phyloP scores from a whole-genome alignment of 2,113 vertebrate genomes.

The Rhinoderma darwinii region DNA sequence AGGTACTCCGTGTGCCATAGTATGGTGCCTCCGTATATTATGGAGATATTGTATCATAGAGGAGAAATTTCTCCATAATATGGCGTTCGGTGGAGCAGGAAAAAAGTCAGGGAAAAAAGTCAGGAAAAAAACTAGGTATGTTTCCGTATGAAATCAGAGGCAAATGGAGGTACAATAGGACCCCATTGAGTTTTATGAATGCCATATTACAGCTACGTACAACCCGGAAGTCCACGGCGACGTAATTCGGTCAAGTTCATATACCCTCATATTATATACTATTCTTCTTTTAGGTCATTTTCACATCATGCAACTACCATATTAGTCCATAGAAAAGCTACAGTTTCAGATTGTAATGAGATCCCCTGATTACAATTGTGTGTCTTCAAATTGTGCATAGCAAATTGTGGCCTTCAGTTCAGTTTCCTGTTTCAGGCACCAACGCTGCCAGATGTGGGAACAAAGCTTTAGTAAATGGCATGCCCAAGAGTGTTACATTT shows the following conservation, averaged over 20 bases:
- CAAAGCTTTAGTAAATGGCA: slow-evolving; percentile 1
- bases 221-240: neutral
- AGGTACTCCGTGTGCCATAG: too few species aligned
- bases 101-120: too few species aligned
- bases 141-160: too few species aligned
- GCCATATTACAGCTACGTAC: neutral
- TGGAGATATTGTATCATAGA: too few species aligned
- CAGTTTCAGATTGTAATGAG: slow-evolving; percentile 15
- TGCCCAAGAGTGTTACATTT: neutral
- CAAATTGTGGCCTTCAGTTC: neutral
- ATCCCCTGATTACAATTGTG: slow-evolving; percentile 22
- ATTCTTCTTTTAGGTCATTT: neutral
- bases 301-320: neutral
- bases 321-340: neutral
- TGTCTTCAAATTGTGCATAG: slow-evolving; percentile 11
- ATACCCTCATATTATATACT: neutral
- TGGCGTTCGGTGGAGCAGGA: too few species aligned
- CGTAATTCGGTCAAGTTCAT: neutral
- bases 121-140: too few species aligned
- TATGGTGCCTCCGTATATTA: too few species aligned
- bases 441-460: slow-evolving; percentile 1
- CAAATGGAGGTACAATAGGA: too few species aligned
- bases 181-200: neutral
- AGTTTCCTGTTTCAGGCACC: slow-evolving; percentile 11
- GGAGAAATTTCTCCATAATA: too few species aligned